phyloP scores from a whole-genome alignment of 2,797 vertebrate genomes.

The Acrossocheilus fasciatus region DNA sequence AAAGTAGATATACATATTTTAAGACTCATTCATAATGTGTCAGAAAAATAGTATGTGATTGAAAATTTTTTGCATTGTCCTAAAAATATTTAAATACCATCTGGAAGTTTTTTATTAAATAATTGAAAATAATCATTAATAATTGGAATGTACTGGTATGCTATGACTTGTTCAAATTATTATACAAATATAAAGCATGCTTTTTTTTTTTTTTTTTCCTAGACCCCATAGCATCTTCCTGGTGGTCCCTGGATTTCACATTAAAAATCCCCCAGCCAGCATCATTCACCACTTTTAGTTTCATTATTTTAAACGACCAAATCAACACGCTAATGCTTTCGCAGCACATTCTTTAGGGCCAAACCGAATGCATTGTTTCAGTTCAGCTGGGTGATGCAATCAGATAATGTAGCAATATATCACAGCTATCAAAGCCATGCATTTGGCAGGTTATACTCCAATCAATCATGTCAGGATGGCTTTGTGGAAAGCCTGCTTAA shows the following conservation, averaged over 20 bases:
- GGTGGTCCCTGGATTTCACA: background rate
- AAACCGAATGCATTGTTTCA: conserved; percentile 31
- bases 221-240: background rate
- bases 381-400: conserved; percentile 60
- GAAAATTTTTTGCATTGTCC: background rate
- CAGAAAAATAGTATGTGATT: background rate
- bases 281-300: background rate
- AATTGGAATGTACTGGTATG: background rate
- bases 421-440: conserved; percentile 61
- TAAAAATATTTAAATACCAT: background rate
- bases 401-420: conserved; percentile 63
- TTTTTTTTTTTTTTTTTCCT: background rate
- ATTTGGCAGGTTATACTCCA: conserved; percentile 62
- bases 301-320: conserved; percentile 8
- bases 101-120: background rate
- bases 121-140: background rate
- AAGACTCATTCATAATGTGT: background rate
- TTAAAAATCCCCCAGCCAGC: background rate
- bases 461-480: conserved; percentile 63
- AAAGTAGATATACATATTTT: background rate
- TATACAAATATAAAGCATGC: background rate
- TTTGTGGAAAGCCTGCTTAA: conserved; percentile 53
- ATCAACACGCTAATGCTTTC: conserved; percentile 23
- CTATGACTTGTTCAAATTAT: background rate
- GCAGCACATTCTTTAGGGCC: conserved; percentile 27